These are phyloP conservation scores for Eumeta japonica DNA, from an alignment of 1,140 invertebrate species.

Conservation along the genomic window DNA sequence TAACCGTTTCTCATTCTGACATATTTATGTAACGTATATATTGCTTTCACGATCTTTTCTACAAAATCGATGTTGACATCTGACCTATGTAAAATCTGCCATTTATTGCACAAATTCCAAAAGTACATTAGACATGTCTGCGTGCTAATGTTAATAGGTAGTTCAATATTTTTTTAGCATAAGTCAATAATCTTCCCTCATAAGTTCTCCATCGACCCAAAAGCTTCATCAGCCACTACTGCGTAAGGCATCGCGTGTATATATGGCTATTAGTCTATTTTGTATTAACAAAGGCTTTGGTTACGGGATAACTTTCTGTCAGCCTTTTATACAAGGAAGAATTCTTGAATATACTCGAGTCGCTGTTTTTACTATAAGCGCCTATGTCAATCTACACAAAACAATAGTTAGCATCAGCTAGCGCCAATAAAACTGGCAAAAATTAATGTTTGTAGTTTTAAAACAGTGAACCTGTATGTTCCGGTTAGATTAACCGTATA, in stretches of 20 bases:
- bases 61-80: conserved; percentile 26
- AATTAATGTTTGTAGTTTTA: conserved; percentile 47
- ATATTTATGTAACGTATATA: conserved; percentile 36
- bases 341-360: conserved; percentile 32
- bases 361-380: too few species aligned
- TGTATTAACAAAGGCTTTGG: conserved; percentile 14
- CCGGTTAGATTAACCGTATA: conserved; percentile 19
- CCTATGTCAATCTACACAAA: conserved; percentile 35
- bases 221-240: conserved; percentile 11
- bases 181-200: conserved; percentile 21
- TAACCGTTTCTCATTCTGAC: conserved; percentile 29
- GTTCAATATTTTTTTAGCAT: conserved; percentile 44
- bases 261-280: conserved; percentile 14
- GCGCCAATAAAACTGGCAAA: conserved; percentile 41
- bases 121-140: conserved; percentile 14
- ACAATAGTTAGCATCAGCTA: conserved; percentile 24
- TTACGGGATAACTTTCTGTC: conserved; percentile 16
- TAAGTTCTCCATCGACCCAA: conserved; percentile 21
- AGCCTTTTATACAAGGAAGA: conserved; percentile 15
- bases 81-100: conserved; percentile 30
- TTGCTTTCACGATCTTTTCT: conserved; percentile 26
- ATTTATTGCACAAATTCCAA: conserved; percentile 28
- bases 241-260: too few species aligned
- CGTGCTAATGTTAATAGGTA: conserved; percentile 36
- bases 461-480: conserved; percentile 26